Evolutionary conservation across 2,113 vertebrate genomes (phyloP), one percentile per base, ranked within the genome.

Genomic region (Epinephelus moara): DNA sequence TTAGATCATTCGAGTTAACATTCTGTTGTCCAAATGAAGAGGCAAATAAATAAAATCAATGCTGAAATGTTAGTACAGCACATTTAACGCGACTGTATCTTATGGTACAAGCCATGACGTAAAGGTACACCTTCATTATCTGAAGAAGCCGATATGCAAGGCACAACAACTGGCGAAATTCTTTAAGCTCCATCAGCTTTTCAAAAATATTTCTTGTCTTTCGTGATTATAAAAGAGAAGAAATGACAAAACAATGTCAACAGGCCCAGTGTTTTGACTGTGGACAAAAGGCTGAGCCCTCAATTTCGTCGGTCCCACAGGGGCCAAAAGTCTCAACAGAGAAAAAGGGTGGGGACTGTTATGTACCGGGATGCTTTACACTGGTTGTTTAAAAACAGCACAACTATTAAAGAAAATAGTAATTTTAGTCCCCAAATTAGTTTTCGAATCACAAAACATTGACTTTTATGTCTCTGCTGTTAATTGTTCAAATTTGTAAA

Each of bases 41-140:
- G 69, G 81, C 78, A 70, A 88, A 92, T 89, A 92, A 90, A 92
- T 93, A 91, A 86, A 84, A 79, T 23, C 45, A 78, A 78, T 23
- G 75, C 45, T 72, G 68, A 84, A 40, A 57, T 52, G 56, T 63
- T 78, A 80, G 63, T 49, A 61, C 77, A 75, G 79, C 42, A 66
- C 57, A 73, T 64, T 25, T 42, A 78, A 80, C 60, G 80, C 30
- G 63, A 70, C 25, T 53, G 53, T 57, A 12, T 69, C 78, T 81
- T 79, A 83, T 63, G 30, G 82, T 84, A 81, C 66, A 82, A 78
- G 79, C 37, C 33, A 70, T 74, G 57, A 81, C 70, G 85, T 78
- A 56, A 82, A 89, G 37, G 60, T 70, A 77, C 23, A 82, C 74
- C 77, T 82, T 89, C 84, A 78, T 45, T 69, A 76, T 81, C 37